Conservation (phyloP, 2,113 vertebrate species). For the Otis tarda region DNA sequence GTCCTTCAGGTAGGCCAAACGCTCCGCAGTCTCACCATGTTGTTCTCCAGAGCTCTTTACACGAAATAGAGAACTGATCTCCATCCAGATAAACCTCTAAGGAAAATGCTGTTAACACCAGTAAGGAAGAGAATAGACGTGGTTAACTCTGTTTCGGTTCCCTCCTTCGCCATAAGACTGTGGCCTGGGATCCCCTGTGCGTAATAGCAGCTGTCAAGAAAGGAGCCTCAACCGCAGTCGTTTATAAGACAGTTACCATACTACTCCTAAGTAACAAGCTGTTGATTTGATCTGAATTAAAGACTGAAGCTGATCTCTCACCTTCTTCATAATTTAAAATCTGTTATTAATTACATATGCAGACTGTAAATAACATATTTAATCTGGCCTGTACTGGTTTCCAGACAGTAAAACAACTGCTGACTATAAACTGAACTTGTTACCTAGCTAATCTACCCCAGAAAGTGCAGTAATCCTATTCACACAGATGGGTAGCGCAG, state of each 20-base stretch:
- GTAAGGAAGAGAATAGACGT: accelerated
- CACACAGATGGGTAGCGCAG: background rate
- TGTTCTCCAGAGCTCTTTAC: background rate
- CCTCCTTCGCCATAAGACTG: background rate
- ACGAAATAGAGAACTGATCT: background rate
- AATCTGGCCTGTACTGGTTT: background rate
- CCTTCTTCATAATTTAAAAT: background rate
- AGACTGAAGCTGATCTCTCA: background rate
- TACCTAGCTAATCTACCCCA: background rate
- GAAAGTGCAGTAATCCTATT: background rate
- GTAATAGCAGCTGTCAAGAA: background rate
- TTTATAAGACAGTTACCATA: background rate
- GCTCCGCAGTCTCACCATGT: background rate
- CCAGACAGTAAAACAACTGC: background rate
- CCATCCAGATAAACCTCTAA: background rate
- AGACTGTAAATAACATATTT: background rate
- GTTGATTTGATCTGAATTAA: background rate
- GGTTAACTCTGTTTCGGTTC: background rate
- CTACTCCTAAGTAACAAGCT: background rate
- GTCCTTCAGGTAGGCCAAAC: background rate
- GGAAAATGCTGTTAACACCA: background rate
- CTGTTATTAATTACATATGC: background rate
- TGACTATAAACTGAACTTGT: background rate
- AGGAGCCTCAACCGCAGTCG: background rate
- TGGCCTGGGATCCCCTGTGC: background rate